phyloP scores from a whole-genome alignment of 2,888 invertebrate genomes.

The Spialia ferax region DNA sequence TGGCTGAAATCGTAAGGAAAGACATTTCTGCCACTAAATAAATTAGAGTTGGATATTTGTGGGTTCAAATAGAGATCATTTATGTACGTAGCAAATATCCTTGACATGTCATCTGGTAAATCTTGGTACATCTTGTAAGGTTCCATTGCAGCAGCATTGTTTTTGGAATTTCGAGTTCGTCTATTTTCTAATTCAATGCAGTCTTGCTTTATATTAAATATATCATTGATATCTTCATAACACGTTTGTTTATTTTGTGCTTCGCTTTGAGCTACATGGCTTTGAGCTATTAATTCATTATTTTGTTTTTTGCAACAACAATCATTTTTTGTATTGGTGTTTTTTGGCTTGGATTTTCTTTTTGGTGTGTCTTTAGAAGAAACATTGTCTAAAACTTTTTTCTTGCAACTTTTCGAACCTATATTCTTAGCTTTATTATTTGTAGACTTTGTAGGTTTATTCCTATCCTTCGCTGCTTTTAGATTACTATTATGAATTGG shows the following conservation, averaged over 20 bases:
- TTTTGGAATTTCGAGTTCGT: constrained; percentile 29
- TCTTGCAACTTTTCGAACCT: neutral
- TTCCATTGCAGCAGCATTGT: neutral
- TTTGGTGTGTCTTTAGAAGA: neutral
- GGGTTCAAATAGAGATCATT: constrained; percentile 20
- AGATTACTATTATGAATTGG: no score
- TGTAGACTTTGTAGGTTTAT: neutral
- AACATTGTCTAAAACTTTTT: neutral
- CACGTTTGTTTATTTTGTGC: neutral
- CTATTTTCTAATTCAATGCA: constrained; percentile 42
- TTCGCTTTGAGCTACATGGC: neutral
- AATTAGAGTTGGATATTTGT: constrained; percentile 13
- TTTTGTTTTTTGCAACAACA: constrained; percentile 27
- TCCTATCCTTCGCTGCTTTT: neutral
- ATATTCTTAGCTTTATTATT: constrained; percentile 14
- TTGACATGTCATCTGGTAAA: constrained; percentile 24
- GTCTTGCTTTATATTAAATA: constrained; percentile 32
- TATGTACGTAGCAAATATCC: constrained; percentile 14
- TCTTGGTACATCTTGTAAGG: constrained; percentile 3
- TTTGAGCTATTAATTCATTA: neutral
- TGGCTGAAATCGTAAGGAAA: constrained; percentile 49
- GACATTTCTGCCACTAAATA: constrained; percentile 21
- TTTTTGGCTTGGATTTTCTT: neutral
- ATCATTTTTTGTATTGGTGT: neutral
- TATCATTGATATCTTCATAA: constrained; percentile 15